These are phyloP conservation scores for Andrena minutula DNA, from an alignment of 2,888 invertebrate species.

Conservation along the genomic window DNA sequence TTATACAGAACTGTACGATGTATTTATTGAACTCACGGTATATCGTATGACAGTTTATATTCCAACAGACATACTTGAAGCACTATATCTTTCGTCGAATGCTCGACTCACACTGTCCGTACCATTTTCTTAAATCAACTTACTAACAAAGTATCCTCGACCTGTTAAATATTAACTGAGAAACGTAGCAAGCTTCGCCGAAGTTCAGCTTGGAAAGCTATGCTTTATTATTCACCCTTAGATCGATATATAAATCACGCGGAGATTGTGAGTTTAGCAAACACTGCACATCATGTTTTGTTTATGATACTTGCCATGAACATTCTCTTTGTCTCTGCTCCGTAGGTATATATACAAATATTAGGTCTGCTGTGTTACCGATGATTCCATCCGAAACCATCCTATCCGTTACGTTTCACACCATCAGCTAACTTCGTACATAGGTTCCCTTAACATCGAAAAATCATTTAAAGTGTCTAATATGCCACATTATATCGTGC, in stretches of 20 bases:
- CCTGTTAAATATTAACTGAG: background rate
- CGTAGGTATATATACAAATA: conserved; percentile 25
- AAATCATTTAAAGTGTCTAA: conserved; percentile 1
- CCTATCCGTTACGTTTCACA: conserved; percentile 15
- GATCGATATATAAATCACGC: background rate
- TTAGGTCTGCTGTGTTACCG: conserved; percentile 8
- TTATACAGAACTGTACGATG: conserved; percentile 55
- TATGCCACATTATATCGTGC: background rate
- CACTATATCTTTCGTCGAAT: conserved; percentile 27
- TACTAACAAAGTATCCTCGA: conserved; percentile 19
- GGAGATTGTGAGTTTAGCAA: background rate
- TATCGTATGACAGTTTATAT: conserved; percentile 47
- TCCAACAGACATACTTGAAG: conserved; percentile 28
- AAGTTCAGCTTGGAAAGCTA: background rate
- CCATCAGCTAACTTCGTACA: background rate
- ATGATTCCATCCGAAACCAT: background rate
- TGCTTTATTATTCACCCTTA: background rate
- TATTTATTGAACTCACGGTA: conserved; percentile 58
- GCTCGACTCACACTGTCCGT: conserved; percentile 24
- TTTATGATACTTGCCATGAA: conserved; percentile 19
- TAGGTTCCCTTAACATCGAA: conserved; percentile 1
- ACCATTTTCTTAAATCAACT: conserved; percentile 17
- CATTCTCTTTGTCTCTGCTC: background rate
- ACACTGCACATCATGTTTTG: background rate
- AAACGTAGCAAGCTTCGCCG: background rate